Base-by-base conservation (phyloP, 2,797 vertebrate species). In the Sylvilagus floridanus region DNA sequence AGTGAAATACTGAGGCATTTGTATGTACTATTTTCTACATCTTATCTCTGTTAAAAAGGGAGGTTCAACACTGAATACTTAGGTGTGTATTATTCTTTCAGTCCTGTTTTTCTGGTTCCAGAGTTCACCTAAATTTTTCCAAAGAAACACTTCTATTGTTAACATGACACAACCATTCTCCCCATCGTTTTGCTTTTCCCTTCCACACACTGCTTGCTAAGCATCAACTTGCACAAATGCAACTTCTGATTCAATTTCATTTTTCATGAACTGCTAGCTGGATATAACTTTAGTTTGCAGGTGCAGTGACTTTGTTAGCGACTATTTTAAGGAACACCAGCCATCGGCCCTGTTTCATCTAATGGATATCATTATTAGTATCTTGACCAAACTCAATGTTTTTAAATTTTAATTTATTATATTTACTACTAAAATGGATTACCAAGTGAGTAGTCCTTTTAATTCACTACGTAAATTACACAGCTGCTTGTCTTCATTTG, bases 221-320 rank as follows among this genome's bases (percentile, higher is more conserved):
- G 12, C 21, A 78, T 32, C 22, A n/a, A 52, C 11, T 66, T 79
- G 13, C 10, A 88, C 17, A 69, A 62, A 96, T 76, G 5, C 26
- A 91, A 71, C 62, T 90, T 88, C 50, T 92, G 65, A 26, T 91
- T 94, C 28, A 63, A 65, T 13, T 78, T 91, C 14, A 75, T 63
- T 69, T 14, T 1, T 68, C 19, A 16, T 76, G 35, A 77, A 16
- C 16, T 77, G 47, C 22, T 87, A 52, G 69, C 37, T 69, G 26
- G 24, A 1, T 42, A 14, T 68, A 30, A 77, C 19, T 93, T 92
- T 66, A 47, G 77, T 21, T 88, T 77, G 37, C 42, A 95, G 50
- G 62, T 54, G 21, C 24, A 22, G 10, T 66, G 32, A 78, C n/a
- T 72, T 37, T 50, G 19, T 77, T 84, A 84, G 13, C 32, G 16